Evolutionary conservation across 2,888 invertebrate species (phyloP).

Genomic region (Serrognathus titanus): DNA sequence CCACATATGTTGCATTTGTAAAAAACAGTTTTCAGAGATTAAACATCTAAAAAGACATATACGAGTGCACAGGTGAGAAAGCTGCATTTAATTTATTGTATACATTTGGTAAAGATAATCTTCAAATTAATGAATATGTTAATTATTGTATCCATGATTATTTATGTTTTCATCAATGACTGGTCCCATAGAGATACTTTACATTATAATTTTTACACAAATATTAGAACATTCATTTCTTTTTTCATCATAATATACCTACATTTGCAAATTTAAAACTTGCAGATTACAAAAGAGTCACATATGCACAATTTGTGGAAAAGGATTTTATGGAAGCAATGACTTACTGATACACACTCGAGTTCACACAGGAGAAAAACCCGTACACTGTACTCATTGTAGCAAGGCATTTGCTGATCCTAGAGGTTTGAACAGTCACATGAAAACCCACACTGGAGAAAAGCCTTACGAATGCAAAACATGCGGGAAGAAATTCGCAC

Average conservation of each 20-base stretch:
- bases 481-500: conserved; percentile 37
- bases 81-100: conserved; percentile 2
- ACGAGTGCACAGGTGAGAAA: conserved; percentile 29
- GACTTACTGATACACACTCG: conserved; percentile 36
- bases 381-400: conserved; percentile 36
- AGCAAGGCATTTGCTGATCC: conserved; percentile 33
- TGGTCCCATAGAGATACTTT: no score
- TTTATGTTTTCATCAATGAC: no score
- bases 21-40: conserved; percentile 26
- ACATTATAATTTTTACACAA: no score
- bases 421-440: conserved; percentile 35
- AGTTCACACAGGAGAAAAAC: conserved; percentile 38
- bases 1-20: conserved; percentile 31
- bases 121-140: not conserved
- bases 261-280: not conserved
- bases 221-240: not conserved
- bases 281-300: conserved; percentile 27
- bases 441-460: conserved; percentile 35
- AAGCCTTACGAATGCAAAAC: conserved; percentile 35
- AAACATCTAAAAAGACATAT: conserved; percentile 30
- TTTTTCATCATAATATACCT: not conserved
- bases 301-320: conserved; percentile 34
- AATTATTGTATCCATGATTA: not conserved
- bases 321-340: conserved; percentile 33
- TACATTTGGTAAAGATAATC: not conserved